Evolutionary conservation across 1,140 invertebrate genomes (phyloP), one percentile per base, ranked within the genome.

Genomic region (Coboldia fuscipes): DNA sequence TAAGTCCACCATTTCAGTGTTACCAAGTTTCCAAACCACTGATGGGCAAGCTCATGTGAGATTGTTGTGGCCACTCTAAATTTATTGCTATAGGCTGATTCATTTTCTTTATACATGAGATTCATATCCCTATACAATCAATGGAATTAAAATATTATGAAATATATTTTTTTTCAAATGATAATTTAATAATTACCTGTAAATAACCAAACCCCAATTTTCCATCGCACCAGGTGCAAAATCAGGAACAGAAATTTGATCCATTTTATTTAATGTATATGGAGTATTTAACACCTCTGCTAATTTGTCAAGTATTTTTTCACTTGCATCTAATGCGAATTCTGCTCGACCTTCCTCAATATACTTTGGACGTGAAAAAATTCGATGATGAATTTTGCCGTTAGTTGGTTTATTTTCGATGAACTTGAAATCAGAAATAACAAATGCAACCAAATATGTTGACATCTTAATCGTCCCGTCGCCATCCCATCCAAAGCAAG

Each of bases 51-150:
- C 14, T 35, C 30, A 13, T 32, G 30, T 16, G 30, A 10, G 7
- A 32, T 32, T 6, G 13, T 32, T 16, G 30, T 32, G 4, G 30
- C 28, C 13, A 17, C 7, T 32, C 6, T 16, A 34, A 80, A 70
- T 44, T 73, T 73, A 2, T 53, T 48, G 14, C 54, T 60, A 4
- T 9, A 19, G 0, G 62, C 60, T 0, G 81, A 78, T 3, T 75
- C 64, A 0, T 65, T 67, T 21, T 70, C 61, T 42, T 93, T 73
- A 48, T 76, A 89, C 0, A 96, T 60, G 65, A 94, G 70, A 0
- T 74, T 69, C 2, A 76, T 81, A 58, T 94, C 88, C 39, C 86
- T 75, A 51, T n/a, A n/a, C n/a, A n/a, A n/a, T 15, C 17, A 4
- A 6, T 2, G 4, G 16, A 5, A 24, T 22, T 4, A 22, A n/a